Evolutionary conservation across 2,888 invertebrate genomes (phyloP).

Genomic region (Cenopis cana): DNA sequence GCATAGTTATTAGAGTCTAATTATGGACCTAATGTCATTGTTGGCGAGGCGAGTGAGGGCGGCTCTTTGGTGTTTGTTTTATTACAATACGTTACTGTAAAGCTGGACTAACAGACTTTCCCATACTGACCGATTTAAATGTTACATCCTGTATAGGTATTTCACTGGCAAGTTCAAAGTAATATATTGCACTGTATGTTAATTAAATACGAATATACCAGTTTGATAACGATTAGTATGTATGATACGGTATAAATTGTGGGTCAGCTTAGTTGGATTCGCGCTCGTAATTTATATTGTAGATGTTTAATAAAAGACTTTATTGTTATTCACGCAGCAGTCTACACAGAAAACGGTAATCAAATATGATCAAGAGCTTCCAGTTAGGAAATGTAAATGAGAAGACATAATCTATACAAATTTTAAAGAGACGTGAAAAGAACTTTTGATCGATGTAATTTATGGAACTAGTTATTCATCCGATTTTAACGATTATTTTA

Average conservation of each 20-base stretch:
- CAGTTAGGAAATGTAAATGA: no score
- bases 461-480: no score
- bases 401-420: no score
- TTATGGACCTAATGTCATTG: constrained; percentile 29
- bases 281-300: not conserved
- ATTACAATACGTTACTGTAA: constrained; percentile 14
- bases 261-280: not conserved
- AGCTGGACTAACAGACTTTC: constrained; percentile 5
- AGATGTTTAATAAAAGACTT: no score
- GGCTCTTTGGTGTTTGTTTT: constrained; percentile 37
- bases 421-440: no score
- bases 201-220: not conserved
- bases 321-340: no score
- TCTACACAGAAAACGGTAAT: no score
- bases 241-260: not conserved
- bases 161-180: not conserved
- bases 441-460: no score
- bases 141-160: not conserved
- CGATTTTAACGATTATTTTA: no score
- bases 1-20: constrained; percentile 32
- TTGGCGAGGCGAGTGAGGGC: constrained; percentile 14
- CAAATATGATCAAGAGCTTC: no score
- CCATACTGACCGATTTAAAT: no score
- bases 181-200: not conserved
- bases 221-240: not conserved